phyloP scores from a whole-genome alignment of 2,797 vertebrate species.

The Mionectes olivaceus region DNA sequence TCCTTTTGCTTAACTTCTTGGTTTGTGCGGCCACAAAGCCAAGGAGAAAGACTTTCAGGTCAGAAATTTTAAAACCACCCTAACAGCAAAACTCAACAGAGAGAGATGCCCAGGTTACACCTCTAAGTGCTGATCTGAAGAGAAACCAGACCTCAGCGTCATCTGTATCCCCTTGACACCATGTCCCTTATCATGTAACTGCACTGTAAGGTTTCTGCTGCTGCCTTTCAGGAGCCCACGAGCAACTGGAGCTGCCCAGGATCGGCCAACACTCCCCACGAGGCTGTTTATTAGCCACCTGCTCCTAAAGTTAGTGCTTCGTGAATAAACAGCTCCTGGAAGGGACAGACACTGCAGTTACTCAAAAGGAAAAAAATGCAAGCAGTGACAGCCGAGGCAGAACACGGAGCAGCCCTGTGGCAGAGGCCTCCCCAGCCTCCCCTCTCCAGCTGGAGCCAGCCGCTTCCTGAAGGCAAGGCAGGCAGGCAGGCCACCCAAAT shows the following conservation, averaged over 20 bases:
- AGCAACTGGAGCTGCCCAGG: not conserved
- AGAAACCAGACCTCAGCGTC: not conserved
- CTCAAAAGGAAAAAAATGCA: not conserved
- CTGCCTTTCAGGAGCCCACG: not conserved
- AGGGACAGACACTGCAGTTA: not conserved
- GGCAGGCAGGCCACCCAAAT: not conserved
- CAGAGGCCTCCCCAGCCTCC: not conserved
- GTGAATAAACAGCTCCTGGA: not conserved
- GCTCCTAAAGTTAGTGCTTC: not conserved
- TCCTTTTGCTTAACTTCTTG: not conserved
- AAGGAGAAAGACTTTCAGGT: not conserved
- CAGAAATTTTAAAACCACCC: not conserved
- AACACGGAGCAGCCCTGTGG: not conserved
- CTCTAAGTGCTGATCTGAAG: not conserved
- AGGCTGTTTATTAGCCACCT: not conserved
- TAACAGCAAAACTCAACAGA: not conserved
- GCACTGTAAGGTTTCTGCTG: accelerated
- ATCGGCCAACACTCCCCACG: accelerated
- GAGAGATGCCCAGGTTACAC: not conserved
- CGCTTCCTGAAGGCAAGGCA: not conserved
- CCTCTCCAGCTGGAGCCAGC: not conserved
- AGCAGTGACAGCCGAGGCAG: accelerated
- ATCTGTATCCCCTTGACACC: not conserved
- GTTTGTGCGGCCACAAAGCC: not conserved
- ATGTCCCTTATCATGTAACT: not conserved